Percentiles rank a stretch among this genome's conserved stretches.
phyloP scores from a whole-genome alignment of 1,140 invertebrate species.

The Drosophila nigrodunni region DNA sequence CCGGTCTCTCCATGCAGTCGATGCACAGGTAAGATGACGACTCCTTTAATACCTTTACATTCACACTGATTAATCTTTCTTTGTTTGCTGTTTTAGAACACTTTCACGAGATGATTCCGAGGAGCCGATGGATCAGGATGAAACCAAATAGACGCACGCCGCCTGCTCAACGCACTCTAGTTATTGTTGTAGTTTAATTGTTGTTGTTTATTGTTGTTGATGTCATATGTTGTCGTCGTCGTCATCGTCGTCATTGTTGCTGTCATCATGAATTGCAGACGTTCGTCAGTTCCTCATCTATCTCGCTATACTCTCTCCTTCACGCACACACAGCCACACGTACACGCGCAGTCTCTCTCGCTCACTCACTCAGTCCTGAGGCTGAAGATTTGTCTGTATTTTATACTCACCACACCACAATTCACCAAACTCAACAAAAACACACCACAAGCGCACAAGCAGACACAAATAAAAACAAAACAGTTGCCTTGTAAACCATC shows the following conservation, averaged over 20 bases:
- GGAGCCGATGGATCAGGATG: slow-evolving; percentile 93
- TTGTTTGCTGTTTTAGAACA: slow-evolving; percentile 67
- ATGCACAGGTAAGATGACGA: slow-evolving; percentile 65
- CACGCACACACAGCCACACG: not conserved
- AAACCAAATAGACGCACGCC: slow-evolving; percentile 73
- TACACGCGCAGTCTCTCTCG: slow-evolving; percentile 6
- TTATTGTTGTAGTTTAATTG: slow-evolving; percentile 70
- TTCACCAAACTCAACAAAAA: too few relatives aligned
- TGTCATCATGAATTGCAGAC: slow-evolving; percentile 8
- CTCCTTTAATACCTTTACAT: not conserved
- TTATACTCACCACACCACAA: slow-evolving; percentile 21
- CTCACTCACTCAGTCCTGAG: not conserved
- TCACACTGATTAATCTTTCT: not conserved
- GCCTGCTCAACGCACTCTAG: slow-evolving; percentile 74
- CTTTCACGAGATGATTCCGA: slow-evolving; percentile 90
- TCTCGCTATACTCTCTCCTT: slow-evolving; percentile 20
- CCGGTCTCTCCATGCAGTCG: slow-evolving; percentile 93
- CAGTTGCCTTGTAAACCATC: slow-evolving; percentile 23
- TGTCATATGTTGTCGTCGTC: slow-evolving; percentile 48
- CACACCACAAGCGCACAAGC: slow-evolving; percentile 13
- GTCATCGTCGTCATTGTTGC: not conserved
- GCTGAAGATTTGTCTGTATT: not conserved
- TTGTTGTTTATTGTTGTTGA: slow-evolving; percentile 70
- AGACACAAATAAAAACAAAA: slow-evolving; percentile 20
- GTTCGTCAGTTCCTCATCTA: slow-evolving; percentile 42